Base-by-base conservation (phyloP, 2,113 vertebrate genomes). In the Psittacara wagleri region DNA sequence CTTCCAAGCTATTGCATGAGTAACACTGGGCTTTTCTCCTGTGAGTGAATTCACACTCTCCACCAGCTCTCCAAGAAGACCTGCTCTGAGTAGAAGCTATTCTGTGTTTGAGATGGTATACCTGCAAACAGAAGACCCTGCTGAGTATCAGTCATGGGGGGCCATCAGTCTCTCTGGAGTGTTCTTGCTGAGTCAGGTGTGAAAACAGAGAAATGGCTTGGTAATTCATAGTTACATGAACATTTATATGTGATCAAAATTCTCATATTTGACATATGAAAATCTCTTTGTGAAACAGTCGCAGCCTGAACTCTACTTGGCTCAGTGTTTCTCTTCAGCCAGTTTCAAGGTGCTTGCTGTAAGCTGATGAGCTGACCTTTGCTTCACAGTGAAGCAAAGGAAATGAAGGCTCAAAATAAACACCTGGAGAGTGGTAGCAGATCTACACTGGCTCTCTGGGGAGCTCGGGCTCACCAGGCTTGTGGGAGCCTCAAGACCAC, bases 1-100 rank as follows among this genome's bases (percentile, higher is more conserved):
- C 94, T 96, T 87, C 84, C 57, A 85, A 57, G 62, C 79, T 85
- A 7, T 69, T 79, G 78, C 54, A 23, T 83, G 63, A 91, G 23
- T 90, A 86, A 75, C 69, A 41, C 69, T 7, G 41, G 46, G 31
- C 33, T 93, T 85, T 69, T 85, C 85, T 95, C 12, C 43, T n/a
- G 16, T 3, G 17, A 35, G 43, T 80, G 52, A 69, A 64, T 85
- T 83, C 35, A 27, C 4, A 2, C 6, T 76, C 28, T 74, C 20
- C 39, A 31, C 27, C 63, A 49, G 24, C 28, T n/a, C 43, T 84
- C 13, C 28, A 55, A 46, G 75, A 74, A 25, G 67, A 51, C 19
- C 46, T 66, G n/a, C n/a, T 78, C 41, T 11, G 39, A 49, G 61
- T 4, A 81, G 83, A 37, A 74, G 54, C 28, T 67, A 9, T 18